A percentile compares a stretch with the other conserved stretches of the same genome.
These are phyloP conservation scores for Ascidia mentula DNA, from an alignment of 23 tunicate genomes.

Conservation along the genomic window DNA sequence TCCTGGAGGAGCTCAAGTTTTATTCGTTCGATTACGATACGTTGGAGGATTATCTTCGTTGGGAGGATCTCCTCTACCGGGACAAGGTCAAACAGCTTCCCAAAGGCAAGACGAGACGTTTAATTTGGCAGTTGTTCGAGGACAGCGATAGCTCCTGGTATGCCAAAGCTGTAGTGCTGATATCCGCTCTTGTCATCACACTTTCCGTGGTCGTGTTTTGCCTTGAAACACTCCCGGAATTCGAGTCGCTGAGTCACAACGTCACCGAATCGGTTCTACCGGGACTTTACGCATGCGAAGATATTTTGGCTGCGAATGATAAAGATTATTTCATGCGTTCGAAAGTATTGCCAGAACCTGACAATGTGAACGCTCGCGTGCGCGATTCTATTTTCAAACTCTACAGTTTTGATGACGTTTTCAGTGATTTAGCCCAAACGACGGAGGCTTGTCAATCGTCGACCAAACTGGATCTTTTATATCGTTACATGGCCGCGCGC, in stretches of 20 bases:
- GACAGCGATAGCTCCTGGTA: constrained; percentile 53
- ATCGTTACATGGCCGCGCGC: constrained; percentile 28
- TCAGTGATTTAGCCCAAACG: neutral
- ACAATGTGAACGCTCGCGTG: neutral
- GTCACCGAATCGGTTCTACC: constrained; percentile 18
- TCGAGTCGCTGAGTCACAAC: constrained; percentile 47
- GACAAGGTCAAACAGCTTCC: constrained; percentile 55
- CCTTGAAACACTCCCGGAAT: constrained; percentile 79
- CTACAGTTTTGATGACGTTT: neutral
- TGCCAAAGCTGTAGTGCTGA: constrained; percentile 52
- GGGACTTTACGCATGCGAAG: constrained; percentile 50
- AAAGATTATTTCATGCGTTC: too few relatives aligned
- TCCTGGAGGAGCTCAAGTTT: constrained; percentile 80
- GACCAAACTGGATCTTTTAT: neutral
- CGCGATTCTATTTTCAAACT: neutral
- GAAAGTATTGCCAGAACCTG: neutral
- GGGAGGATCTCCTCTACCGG: constrained; percentile 69
- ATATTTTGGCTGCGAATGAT: neutral
- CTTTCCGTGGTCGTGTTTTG: constrained; percentile 91
- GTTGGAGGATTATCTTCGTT: constrained; percentile 55
- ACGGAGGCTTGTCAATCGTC: neutral
- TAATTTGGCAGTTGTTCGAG: constrained; percentile 85
- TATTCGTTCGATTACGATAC: constrained; percentile 64
- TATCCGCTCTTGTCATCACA: constrained; percentile 82
- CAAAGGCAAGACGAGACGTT: constrained; percentile 34